phyloP scores from a whole-genome alignment of 2,888 invertebrate species.

The Synanthedon andrenaeformis region DNA sequence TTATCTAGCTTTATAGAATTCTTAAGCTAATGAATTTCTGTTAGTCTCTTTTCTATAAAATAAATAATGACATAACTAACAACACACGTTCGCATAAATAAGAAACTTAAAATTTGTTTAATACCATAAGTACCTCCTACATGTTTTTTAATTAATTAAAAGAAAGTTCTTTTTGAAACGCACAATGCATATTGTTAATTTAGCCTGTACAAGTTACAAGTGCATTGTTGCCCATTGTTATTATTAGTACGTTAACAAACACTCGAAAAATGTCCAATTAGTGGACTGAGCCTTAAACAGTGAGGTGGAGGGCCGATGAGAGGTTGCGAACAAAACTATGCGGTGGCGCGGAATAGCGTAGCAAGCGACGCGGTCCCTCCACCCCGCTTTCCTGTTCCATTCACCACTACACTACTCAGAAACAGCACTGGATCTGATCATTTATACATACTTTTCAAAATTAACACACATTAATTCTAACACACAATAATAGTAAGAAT shows the following conservation, averaged over 20 bases:
- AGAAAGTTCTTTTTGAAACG: not conserved
- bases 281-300: constrained; percentile 43
- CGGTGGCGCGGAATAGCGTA: constrained; percentile 45
- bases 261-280: constrained; percentile 49
- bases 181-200: not conserved
- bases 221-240: not conserved
- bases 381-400: constrained; percentile 12
- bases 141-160: too few relatives aligned
- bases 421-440: too few relatives aligned
- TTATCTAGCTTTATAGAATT: too few relatives aligned
- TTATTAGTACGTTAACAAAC: not conserved
- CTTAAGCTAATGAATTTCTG: too few relatives aligned
- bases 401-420: constrained; percentile 3
- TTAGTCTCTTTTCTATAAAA: too few relatives aligned
- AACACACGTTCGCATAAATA: too few relatives aligned
- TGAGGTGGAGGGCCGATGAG: constrained; percentile 42
- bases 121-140: too few relatives aligned
- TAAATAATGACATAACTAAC: too few relatives aligned
- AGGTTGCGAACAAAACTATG: constrained; percentile 61
- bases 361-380: constrained; percentile 34
- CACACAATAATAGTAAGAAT: too few relatives aligned
- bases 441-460: too few relatives aligned
- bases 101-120: too few relatives aligned
- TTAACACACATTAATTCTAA: too few relatives aligned
- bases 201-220: not conserved